Conservation (phyloP, 2,888 invertebrate genomes). For the Parnassius orleans region DNA sequence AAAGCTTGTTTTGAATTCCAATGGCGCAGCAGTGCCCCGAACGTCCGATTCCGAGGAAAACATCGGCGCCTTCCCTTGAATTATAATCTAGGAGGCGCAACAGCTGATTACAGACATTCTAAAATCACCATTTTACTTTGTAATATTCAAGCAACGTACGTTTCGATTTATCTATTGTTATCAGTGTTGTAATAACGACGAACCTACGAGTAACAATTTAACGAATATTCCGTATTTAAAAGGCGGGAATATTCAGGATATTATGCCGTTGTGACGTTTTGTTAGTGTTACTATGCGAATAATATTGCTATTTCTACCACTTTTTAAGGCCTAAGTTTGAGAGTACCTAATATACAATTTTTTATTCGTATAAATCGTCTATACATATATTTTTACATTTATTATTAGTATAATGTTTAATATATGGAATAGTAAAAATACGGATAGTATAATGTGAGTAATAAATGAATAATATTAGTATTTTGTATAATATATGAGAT, state of each 20-base stretch:
- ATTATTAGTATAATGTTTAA: no score
- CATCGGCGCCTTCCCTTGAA: conserved; percentile 11
- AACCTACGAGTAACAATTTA: not conserved
- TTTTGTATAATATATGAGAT: no score
- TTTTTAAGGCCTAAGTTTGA: not conserved
- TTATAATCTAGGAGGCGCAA: conserved; percentile 12
- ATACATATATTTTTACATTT: no score
- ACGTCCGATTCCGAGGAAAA: conserved; percentile 9
- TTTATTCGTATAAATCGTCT: no score
- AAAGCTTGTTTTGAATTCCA: conserved; percentile 1
- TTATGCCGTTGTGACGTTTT: not conserved
- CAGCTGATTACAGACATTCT: conserved; percentile 14
- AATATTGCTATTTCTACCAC: not conserved
- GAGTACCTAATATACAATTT: no score
- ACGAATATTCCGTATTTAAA: not conserved
- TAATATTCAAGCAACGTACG: conserved; percentile 8
- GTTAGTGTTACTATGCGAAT: not conserved
- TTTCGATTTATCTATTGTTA: conserved; percentile 1
- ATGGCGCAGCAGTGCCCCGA: not conserved
- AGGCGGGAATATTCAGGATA: not conserved
- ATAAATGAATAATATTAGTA: no score
- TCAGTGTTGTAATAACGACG: not conserved
- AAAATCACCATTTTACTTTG: conserved; percentile 1
- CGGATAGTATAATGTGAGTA: no score
- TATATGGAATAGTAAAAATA: no score